Conservation (phyloP, 2,797 vertebrate genomes). For the Lindbergichthys nudifrons region DNA sequence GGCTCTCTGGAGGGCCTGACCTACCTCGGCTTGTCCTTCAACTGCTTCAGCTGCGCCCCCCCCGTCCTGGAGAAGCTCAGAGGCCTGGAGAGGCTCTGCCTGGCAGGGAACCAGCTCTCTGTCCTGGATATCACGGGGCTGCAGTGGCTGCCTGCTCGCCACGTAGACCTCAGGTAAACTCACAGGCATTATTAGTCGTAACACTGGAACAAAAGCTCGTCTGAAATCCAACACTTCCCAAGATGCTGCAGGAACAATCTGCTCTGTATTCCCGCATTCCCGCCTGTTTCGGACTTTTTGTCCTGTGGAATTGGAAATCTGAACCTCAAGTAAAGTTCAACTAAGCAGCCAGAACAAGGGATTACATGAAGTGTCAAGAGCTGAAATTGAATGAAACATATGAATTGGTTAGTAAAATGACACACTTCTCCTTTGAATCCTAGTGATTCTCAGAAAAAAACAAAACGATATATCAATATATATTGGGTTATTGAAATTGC, state of each 20-base stretch:
- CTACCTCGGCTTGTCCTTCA: constrained; percentile 96
- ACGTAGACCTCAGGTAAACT: constrained; percentile 92
- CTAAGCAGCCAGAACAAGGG: no score
- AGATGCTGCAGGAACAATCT: constrained; percentile 10
- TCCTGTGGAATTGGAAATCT: background rate
- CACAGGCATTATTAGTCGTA: constrained; percentile 15
- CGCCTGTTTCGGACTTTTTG: background rate
- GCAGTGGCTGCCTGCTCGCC: constrained; percentile 89
- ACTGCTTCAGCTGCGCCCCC: constrained; percentile 90
- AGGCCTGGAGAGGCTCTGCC: constrained; percentile 92
- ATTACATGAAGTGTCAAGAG: no score
- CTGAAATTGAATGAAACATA: no score
- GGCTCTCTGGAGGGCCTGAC: constrained; percentile 89
- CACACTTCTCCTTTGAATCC: no score
- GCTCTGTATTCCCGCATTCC: background rate
- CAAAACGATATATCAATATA: no score
- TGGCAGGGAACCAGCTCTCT: constrained; percentile 93
- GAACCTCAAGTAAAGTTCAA: background rate
- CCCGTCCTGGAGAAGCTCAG: constrained; percentile 89
- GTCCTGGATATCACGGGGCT: constrained; percentile 86
- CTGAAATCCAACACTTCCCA: constrained; percentile 7
- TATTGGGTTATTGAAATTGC: no score
- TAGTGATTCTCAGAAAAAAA: no score
- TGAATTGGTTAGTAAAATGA: background rate
- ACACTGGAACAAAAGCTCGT: constrained; percentile 13